A percentile compares a stretch with the other conserved stretches of the same genome.
These are phyloP conservation scores for Resseliella maxima DNA, from an alignment of 2,888 invertebrate species.

Conservation along the genomic window DNA sequence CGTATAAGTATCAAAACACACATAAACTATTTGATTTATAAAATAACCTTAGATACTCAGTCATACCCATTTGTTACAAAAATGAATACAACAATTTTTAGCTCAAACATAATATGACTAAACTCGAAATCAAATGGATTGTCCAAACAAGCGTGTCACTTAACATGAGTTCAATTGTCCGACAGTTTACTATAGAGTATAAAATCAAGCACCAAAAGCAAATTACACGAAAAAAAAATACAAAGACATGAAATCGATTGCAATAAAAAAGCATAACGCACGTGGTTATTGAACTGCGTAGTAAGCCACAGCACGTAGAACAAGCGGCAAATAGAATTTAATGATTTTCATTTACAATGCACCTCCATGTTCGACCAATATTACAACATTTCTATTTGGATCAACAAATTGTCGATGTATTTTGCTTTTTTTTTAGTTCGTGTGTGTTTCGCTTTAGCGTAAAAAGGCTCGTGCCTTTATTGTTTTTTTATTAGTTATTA, in stretches of 20 bases:
- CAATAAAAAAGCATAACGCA: conserved; percentile 42
- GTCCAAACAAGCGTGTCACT: conserved; percentile 51
- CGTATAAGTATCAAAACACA: background rate
- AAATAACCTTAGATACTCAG: background rate
- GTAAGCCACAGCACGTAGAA: background rate
- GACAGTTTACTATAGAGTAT: background rate
- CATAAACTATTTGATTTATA: background rate
- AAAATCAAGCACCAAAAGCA: background rate
- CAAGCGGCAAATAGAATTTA: conserved; percentile 24
- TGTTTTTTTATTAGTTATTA: conserved; percentile 40
- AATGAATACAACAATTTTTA: conserved; percentile 15
- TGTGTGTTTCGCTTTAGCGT: background rate
- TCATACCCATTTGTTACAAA: background rate
- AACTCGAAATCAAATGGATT: conserved; percentile 24
- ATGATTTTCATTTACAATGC: background rate
- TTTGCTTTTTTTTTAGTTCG: background rate
- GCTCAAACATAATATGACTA: background rate
- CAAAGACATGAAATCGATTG: conserved; percentile 32
- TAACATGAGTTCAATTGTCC: conserved; percentile 34
- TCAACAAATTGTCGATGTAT: conserved; percentile 20
- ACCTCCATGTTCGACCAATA: conserved; percentile 5
- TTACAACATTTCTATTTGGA: background rate
- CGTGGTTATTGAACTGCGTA: conserved; percentile 44
- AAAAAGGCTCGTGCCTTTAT: conserved; percentile 44
- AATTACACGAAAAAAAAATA: background rate